phyloP scores from a whole-genome alignment of 2,888 invertebrate genomes.

The Dryocosmus kuriphilus region DNA sequence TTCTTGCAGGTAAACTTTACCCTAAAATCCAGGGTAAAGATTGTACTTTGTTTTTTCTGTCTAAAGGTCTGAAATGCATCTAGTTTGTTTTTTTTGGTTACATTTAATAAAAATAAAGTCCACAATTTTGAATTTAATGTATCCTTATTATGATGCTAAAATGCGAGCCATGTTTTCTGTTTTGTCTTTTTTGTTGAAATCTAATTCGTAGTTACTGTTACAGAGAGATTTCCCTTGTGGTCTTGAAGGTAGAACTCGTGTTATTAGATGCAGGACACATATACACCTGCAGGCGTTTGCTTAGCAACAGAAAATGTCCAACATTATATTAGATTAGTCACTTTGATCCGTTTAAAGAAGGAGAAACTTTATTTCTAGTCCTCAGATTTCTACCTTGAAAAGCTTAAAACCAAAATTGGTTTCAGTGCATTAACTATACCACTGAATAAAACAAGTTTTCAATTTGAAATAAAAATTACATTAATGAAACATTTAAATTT shows the following conservation, averaged over 20 bases:
- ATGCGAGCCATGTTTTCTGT: background rate
- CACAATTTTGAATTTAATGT: conserved; percentile 1
- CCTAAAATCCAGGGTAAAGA: too few relatives aligned
- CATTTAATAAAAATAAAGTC: too few relatives aligned
- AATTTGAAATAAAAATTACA: background rate
- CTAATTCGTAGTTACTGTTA: conserved; percentile 25
- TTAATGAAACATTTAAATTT: background rate
- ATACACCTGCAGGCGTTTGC: conserved; percentile 17
- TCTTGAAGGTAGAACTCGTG: conserved; percentile 24
- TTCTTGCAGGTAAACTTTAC: too few relatives aligned
- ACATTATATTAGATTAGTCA: conserved; percentile 31
- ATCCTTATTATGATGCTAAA: background rate
- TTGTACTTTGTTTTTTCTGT: too few relatives aligned
- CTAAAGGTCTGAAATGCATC: too few relatives aligned
- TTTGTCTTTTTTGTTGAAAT: conserved; percentile 18
- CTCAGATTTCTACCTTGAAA: conserved; percentile 14
- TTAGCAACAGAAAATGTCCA: conserved; percentile 36
- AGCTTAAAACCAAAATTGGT: background rate
- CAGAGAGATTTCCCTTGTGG: conserved; percentile 38
- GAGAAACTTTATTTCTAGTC: conserved; percentile 19
- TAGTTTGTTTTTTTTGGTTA: too few relatives aligned
- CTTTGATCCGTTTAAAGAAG: conserved; percentile 28
- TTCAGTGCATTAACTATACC: background rate
- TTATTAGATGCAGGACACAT: conserved; percentile 36
- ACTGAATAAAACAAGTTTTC: background rate